A percentile compares a stretch with the other conserved stretches of the same genome.
Evolutionary conservation across 2,888 invertebrate genomes (phyloP).

Genomic region (Willowsia nigromaculata): DNA sequence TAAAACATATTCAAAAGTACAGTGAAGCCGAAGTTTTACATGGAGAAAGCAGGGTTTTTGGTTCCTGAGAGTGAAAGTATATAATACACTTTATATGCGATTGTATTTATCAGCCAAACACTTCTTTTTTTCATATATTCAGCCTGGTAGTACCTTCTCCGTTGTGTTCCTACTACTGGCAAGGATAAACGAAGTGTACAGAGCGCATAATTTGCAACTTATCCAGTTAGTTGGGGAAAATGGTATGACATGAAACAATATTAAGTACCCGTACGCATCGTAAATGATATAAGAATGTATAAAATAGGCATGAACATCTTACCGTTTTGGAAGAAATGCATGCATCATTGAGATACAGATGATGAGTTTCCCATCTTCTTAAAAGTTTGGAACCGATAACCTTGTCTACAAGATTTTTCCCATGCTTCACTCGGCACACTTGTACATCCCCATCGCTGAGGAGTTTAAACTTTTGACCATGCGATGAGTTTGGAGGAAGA

Average conservation of each 20-base stretch:
- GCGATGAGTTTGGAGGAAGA: conserved; percentile 79
- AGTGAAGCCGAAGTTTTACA: no score
- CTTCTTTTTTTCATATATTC: no score
- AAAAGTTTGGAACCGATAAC: conserved; percentile 89
- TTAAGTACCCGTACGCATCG: neutral
- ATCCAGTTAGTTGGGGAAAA: no score
- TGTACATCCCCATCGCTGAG: conserved; percentile 87
- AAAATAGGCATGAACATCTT: conserved; percentile 80
- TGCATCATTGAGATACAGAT: conserved; percentile 85
- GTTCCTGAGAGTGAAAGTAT: no score
- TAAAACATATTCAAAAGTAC: no score
- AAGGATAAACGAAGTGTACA: no score
- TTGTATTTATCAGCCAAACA: no score
- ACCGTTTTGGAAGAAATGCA: conserved; percentile 88
- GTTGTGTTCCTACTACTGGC: neutral
- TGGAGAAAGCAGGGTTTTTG: no score
- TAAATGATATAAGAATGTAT: neutral
- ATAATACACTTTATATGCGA: no score
- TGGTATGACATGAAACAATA: no score
- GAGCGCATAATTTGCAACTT: no score
- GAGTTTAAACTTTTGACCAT: conserved; percentile 85
- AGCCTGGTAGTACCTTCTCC: no score
- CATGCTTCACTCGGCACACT: conserved; percentile 88
- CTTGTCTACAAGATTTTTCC: conserved; percentile 88
- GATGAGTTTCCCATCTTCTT: conserved; percentile 89